A percentile compares a stretch with the other conserved stretches of the same genome.
Evolutionary conservation across 2,797 vertebrate genomes (phyloP).

Genomic region (Paratrypauchen microcephalus): DNA sequence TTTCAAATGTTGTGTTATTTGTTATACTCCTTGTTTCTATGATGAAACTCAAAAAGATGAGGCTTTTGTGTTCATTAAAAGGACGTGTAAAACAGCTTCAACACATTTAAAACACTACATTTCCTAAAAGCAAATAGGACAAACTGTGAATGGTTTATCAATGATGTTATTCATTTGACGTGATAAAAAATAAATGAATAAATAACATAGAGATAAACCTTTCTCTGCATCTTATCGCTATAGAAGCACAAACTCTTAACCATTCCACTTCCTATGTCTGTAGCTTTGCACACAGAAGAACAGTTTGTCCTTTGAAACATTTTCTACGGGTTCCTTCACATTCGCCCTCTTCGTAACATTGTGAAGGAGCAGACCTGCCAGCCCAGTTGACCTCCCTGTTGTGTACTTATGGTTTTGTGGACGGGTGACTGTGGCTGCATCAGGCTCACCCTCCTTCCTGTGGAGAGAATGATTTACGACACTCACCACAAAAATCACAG

Average conservation of each 20-base stretch:
- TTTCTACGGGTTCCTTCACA: not conserved
- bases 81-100: not conserved
- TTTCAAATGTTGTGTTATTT: no score
- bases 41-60: not conserved
- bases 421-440: slow-evolving; percentile 42
- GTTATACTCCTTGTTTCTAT: no score
- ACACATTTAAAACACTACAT: not conserved
- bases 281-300: not conserved
- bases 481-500: slow-evolving; percentile 40
- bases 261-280: not conserved
- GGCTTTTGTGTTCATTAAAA: not conserved
- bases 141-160: no score
- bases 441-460: slow-evolving; percentile 29
- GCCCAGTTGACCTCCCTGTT: slow-evolving; percentile 42
- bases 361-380: slow-evolving; percentile 32
- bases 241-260: not conserved
- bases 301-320: slow-evolving; percentile 1
- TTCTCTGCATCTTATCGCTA: no score
- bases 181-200: no score
- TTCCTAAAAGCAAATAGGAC: no score
- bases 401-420: slow-evolving; percentile 41
- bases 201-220: no score
- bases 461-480: slow-evolving; percentile 42
- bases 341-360: slow-evolving; percentile 14
- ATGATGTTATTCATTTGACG: no score